Evolutionary conservation across 2,113 vertebrate species (phyloP), one percentile per base, ranked within the genome.

Genomic region (Micronycteris hirsuta): DNA sequence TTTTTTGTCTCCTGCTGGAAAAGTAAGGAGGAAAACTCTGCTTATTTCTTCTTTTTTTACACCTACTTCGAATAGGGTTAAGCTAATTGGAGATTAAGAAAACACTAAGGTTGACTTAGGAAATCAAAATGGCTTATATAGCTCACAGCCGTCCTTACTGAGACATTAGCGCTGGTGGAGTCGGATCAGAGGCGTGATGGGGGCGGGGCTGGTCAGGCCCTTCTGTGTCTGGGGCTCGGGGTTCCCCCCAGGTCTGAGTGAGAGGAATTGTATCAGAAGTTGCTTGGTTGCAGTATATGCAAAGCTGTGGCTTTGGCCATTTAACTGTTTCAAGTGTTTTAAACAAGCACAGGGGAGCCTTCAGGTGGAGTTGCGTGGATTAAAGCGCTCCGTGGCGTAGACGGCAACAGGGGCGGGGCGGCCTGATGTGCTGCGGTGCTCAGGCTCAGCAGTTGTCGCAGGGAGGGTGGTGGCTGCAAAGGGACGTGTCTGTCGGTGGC

Each of bases 321-420:
- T n/a, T 8, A 38, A 45, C 56, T 1, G 3, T 73, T 58, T n/a
- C 28, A 52, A 54, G 7, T 28, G 38, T 54, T 33, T 73, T 7
- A 38, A 7, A 22, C 20, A 14, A n/a, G 43, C 5, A 1, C 19
- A 20, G 54, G 19, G 88, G 19, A 86, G 36, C 43, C 70, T 28
- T n/a, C 58, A 0, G 7, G 22, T 36, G 19, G 54, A 56, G 70
- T 22, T 31, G 13, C 5, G 2, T 33, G 4, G 24, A 26, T 14
- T 7, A 10, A 24, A 31, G 52, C 0, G 0, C 67, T 28, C n/a
- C 28, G 12, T 38, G 8, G 5, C 1, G 4, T 6, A 26, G 58
- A n/a, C 0, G 0, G 15, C 28, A 0, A 0, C 0, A n/a, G 1
- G 49, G 54, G 52, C 33, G n/a, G n/a, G 1, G 16, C 20, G 10